Conservation (phyloP, 2,797 vertebrate species). For the Pseudochirops cupreus region DNA sequence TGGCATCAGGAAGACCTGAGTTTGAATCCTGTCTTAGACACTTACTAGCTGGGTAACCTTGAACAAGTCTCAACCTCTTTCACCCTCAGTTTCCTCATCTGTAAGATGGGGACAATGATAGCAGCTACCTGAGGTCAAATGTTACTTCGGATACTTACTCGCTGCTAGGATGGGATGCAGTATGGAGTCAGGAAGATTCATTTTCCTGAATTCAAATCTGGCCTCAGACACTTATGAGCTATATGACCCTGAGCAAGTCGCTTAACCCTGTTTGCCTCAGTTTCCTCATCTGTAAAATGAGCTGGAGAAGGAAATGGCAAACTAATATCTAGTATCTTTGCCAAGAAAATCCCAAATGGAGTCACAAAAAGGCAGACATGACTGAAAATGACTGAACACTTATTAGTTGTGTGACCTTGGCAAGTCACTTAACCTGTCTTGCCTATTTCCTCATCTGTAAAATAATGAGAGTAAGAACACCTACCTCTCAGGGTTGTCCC, state of each 20-base stretch:
- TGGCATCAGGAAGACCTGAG: background rate
- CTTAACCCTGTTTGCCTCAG: background rate
- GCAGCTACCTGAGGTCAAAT: background rate
- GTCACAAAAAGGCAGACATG: background rate
- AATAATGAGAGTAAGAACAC: no score
- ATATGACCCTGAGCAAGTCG: background rate
- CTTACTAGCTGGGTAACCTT: background rate
- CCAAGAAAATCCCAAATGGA: background rate
- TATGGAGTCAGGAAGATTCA: background rate
- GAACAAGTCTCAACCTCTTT: background rate
- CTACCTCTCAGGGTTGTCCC: no score
- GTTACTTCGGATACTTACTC: background rate
- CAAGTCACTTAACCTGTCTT: background rate
- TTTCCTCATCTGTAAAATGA: background rate
- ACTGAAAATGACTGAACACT: background rate
- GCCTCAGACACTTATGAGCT: background rate
- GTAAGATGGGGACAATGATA: background rate
- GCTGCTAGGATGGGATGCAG: background rate
- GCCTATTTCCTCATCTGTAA: background rate
- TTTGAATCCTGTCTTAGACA: background rate
- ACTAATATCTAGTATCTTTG: background rate
- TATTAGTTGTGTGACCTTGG: no score
- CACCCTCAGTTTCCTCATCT: background rate
- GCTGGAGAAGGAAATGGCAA: background rate
- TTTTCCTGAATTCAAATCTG: background rate